phyloP scores from a whole-genome alignment of 2,797 vertebrate species.

The Onychomys leucogaster region DNA sequence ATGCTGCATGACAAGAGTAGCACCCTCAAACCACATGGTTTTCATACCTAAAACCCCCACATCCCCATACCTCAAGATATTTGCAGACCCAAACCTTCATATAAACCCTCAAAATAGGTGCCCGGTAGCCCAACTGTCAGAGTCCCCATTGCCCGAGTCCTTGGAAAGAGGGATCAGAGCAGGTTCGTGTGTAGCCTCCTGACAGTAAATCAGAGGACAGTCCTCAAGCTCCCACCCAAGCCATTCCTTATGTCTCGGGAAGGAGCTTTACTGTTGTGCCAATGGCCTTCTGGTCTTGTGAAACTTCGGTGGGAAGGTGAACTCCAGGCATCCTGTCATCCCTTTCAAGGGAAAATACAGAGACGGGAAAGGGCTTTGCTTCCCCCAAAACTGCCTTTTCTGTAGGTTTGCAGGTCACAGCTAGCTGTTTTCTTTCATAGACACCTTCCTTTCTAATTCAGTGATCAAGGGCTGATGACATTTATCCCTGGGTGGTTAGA shows the following conservation, averaged over 20 bases:
- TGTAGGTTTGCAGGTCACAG: neutral
- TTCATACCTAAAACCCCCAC: neutral
- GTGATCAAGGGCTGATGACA: constrained; percentile 13
- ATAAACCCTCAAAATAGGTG: constrained; percentile 84
- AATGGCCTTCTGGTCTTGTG: constrained; percentile 91
- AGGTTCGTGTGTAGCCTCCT: constrained; percentile 18
- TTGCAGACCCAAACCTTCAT: constrained; percentile 36
- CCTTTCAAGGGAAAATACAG: constrained; percentile 52
- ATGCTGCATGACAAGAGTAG: neutral
- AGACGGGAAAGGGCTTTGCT: neutral
- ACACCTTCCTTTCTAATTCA: constrained; percentile 36
- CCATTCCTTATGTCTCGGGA: constrained; percentile 82
- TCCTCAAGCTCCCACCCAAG: neutral
- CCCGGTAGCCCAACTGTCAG: constrained; percentile 93
- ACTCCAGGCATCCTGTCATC: constrained; percentile 63
- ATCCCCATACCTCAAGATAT: neutral
- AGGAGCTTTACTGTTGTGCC: constrained; percentile 84
- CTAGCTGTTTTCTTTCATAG: constrained; percentile 24
- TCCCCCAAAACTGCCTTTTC: neutral
- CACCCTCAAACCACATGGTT: neutral
- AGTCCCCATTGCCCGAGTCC: constrained; percentile 85
- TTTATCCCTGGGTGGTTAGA: neutral
- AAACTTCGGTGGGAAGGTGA: constrained; percentile 93
- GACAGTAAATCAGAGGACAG: neutral
- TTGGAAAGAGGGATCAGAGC: constrained; percentile 78